Evolutionary conservation across 2,888 invertebrate genomes (phyloP), one percentile per base, ranked within the genome.

Genomic region (Hyalella azteca): DNA sequence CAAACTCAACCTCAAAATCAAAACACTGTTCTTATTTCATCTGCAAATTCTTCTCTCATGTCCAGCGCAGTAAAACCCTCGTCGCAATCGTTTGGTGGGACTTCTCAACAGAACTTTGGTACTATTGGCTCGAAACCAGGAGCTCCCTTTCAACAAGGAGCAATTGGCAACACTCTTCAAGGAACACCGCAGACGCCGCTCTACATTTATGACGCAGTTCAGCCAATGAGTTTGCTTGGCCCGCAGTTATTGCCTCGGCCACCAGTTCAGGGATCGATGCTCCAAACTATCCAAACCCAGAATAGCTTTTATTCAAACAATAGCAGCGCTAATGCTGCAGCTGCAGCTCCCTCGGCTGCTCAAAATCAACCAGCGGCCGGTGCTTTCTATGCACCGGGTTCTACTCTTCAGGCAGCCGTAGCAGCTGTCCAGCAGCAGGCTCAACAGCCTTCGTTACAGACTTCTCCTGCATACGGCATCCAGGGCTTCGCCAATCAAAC

Each of bases 111-210:
- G 79, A 84, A 82, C 54, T 84, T 84, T 78, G 84, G 84, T 39
- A 82, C 84, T 49, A 84, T 84, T 79, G 84, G 84, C 36, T 82
- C 84, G 26, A 84, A 84, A 82, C 81, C 84, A 73, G 85, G 85
- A 41, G 79, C 85, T 49, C 83, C 85, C 59, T 83, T 83, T 80
- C 85, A 85, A 81, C 85, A 85, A 80, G 81, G 81, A 80, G 84
- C 81, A 40, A 50, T 84, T 45, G 81, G 83, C 32, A 82, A 78
- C 48, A 81, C 84, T 40, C 66, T 85, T 39, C 85, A 85, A 77
- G 81, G 82, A 40, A 81, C 80, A 50, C 84, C 84, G 29, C 81
- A 81, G 76, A 80, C 84, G 50, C 81, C 84, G 22, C 77, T 84
- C 75, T 84, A 84, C 48, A 84, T 84, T 54, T 85, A 83, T 73